Conservation (phyloP, 2,113 vertebrate species). For the Trematomus loennbergii region DNA sequence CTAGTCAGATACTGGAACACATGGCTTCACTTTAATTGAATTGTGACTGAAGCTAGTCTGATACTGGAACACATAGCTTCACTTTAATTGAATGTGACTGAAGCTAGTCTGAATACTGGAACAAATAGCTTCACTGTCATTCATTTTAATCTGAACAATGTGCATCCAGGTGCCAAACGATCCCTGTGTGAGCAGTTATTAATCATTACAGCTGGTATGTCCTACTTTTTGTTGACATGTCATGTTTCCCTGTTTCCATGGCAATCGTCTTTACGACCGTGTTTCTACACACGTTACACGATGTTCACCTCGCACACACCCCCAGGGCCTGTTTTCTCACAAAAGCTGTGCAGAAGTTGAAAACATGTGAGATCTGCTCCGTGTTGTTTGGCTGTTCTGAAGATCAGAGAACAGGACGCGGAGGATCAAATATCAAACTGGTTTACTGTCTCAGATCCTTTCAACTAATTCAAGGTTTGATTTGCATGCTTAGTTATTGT, state of each 20-base stretch:
- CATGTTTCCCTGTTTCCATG: constrained; percentile 41
- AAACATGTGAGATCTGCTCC: constrained; percentile 9
- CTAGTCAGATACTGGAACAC: too few relatives aligned
- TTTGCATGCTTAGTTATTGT: too few relatives aligned
- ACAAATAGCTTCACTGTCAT: neutral
- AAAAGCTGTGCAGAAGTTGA: constrained; percentile 6
- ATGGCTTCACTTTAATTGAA: too few relatives aligned
- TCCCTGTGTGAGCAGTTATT: constrained; percentile 1
- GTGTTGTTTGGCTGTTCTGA: too few relatives aligned
- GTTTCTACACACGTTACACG: constrained; percentile 3
- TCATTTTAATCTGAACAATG: constrained; percentile 24
- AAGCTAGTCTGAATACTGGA: too few relatives aligned
- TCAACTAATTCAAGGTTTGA: too few relatives aligned
- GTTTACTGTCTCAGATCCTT: too few relatives aligned
- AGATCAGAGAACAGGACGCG: too few relatives aligned
- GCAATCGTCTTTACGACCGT: constrained; percentile 21
- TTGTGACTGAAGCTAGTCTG: too few relatives aligned
- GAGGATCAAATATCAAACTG: too few relatives aligned
- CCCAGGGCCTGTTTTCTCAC: constrained; percentile 11
- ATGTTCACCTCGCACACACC: constrained; percentile 19
- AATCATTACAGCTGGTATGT: constrained; percentile 9
- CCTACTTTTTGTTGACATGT: constrained; percentile 20
- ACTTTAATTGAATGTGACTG: too few relatives aligned
- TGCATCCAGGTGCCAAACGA: neutral
- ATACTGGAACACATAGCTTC: too few relatives aligned